phyloP scores from a whole-genome alignment of 2,888 invertebrate species.

The Zhuqinia jingwanae region DNA sequence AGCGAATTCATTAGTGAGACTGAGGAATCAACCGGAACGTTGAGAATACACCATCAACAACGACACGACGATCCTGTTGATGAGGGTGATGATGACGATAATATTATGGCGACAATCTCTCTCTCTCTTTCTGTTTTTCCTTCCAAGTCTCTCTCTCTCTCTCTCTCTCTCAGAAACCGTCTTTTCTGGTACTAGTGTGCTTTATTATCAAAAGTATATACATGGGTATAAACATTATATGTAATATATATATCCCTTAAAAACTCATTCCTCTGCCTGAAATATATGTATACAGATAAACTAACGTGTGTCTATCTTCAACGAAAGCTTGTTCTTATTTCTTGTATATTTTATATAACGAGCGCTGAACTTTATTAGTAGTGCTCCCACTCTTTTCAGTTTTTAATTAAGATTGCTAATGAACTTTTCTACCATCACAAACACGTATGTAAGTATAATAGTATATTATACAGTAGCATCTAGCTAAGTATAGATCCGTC shows the following conservation, averaged over 20 bases:
- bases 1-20: conserved; percentile 70
- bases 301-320: conserved; percentile 34
- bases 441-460: conserved; percentile 39
- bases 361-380: conserved; percentile 47
- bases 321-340: conserved; percentile 26
- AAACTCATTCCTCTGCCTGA: conserved; percentile 1
- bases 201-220: conserved; percentile 21
- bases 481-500: conserved; percentile 39
- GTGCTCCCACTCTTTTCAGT: conserved; percentile 71
- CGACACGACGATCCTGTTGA: conserved; percentile 70
- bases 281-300: background rate
- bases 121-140: conserved; percentile 60
- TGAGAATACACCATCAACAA: conserved; percentile 67
- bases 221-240: background rate
- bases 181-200: conserved; percentile 53
- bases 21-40: conserved; percentile 71
- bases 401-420: conserved; percentile 75
- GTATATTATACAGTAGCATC: conserved; percentile 2
- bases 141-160: conserved; percentile 36
- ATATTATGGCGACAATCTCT: conserved; percentile 70
- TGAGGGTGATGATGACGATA: conserved; percentile 71
- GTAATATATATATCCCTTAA: background rate
- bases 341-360: conserved; percentile 36
- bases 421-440: conserved; percentile 68
- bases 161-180: conserved; percentile 58